Percentiles rank a stretch among this genome's conserved stretches.
Conservation (phyloP, 2,113 vertebrate species). For the Trichechus manatus region DNA sequence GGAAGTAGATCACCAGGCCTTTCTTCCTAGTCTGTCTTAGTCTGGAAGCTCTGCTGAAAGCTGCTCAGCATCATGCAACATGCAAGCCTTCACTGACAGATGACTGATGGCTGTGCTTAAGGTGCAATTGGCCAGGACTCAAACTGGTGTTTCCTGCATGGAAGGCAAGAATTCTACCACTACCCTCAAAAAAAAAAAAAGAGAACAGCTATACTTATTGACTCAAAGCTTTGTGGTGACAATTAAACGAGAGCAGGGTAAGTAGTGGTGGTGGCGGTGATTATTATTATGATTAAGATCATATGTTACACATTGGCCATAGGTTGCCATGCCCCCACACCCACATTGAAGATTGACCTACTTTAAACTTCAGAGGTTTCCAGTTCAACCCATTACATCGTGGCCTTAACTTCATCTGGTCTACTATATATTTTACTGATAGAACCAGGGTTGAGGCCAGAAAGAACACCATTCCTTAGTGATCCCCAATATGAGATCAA, state of each 20-base stretch:
- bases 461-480: not conserved
- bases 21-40: not conserved
- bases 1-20: not conserved
- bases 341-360: not conserved
- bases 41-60: not conserved
- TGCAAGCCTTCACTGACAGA: not conserved
- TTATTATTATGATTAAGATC: not conserved
- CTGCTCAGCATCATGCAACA: not conserved
- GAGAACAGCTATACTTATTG: not conserved
- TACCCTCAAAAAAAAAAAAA: not conserved
- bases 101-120: not conserved
- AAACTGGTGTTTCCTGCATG: not conserved
- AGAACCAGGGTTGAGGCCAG: not conserved
- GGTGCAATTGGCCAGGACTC: not conserved
- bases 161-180: not conserved
- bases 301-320: not conserved
- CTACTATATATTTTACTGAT: conserved; percentile 8
- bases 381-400: not conserved
- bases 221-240: not conserved
- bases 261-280: not conserved
- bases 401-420: not conserved
- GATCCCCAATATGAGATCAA: not conserved
- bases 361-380: conserved; percentile 2
- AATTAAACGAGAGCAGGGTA: not conserved
- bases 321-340: not conserved